Conservation (phyloP, 2,797 vertebrate genomes). For the Cyprinella venusta region DNA sequence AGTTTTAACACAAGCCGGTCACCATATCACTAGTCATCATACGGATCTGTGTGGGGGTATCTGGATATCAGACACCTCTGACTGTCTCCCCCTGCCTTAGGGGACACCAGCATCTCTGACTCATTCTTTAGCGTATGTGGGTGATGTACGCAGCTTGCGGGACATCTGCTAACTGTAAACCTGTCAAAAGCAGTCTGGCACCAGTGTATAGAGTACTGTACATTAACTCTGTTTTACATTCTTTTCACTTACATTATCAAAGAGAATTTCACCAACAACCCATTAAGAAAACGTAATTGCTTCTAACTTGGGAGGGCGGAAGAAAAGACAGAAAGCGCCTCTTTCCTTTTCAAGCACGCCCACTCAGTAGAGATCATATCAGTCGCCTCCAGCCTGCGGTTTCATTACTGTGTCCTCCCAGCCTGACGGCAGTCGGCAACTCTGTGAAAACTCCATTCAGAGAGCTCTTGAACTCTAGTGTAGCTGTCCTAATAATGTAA, state of each 20-base stretch:
- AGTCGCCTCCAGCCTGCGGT: neutral
- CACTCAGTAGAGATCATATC: constrained; percentile 41
- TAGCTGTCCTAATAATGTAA: neutral
- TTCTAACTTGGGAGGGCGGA: constrained; percentile 22
- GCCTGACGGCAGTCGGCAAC: neutral
- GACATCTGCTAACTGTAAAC: constrained; percentile 50
- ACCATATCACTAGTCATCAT: constrained; percentile 26
- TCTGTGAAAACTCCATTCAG: constrained; percentile 6
- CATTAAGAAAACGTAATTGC: constrained; percentile 23
- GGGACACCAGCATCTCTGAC: constrained; percentile 39
- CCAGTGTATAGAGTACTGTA: constrained; percentile 9
- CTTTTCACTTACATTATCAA: constrained; percentile 23
- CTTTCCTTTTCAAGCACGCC: constrained; percentile 41
- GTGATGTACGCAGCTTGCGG: constrained; percentile 37
- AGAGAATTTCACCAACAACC: constrained; percentile 24
- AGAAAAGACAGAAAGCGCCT: neutral
- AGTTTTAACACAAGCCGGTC: constrained; percentile 28
- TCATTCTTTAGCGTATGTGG: constrained; percentile 39
- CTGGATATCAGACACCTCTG: constrained; percentile 35
- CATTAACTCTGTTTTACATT: constrained; percentile 21
- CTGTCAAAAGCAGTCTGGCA: constrained; percentile 40
- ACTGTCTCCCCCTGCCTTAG: constrained; percentile 23
- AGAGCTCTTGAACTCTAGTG: constrained; percentile 14
- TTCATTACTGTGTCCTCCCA: constrained; percentile 16
- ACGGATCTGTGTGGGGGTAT: constrained; percentile 23